phyloP scores from a whole-genome alignment of 2,113 vertebrate species.

The Grus americana region DNA sequence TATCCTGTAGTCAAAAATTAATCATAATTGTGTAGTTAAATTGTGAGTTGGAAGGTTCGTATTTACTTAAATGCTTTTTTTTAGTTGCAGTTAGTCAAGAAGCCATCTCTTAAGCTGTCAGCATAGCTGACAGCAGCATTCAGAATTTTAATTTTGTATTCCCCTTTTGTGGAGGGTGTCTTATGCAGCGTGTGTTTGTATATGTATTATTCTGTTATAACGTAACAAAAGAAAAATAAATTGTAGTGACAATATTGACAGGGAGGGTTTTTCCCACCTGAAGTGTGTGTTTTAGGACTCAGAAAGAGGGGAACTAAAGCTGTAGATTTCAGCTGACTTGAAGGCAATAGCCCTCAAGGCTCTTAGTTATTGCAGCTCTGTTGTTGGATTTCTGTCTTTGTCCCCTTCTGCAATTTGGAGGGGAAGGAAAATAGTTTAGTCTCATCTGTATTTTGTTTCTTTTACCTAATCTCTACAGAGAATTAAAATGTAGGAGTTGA shows the following conservation, averaged over 20 bases:
- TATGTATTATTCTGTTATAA: neutral
- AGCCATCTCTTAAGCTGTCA: neutral
- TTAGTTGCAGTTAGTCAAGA: neutral
- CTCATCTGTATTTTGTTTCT: constrained; percentile 22
- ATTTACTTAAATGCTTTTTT: neutral
- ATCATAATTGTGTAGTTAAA: neutral
- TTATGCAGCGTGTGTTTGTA: neutral
- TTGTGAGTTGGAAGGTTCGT: neutral
- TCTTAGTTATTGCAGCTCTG: neutral
- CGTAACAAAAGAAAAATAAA: neutral
- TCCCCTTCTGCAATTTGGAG: neutral
- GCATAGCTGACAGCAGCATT: neutral
- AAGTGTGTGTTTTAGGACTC: neutral
- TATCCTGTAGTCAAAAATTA: neutral
- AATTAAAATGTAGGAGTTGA: constrained; percentile 10
- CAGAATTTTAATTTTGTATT: neutral
- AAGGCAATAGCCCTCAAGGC: neutral
- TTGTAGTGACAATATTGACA: neutral
- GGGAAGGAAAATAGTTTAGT: constrained; percentile 27
- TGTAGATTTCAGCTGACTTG: neutral
- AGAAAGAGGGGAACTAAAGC: neutral
- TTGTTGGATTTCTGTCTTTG: neutral
- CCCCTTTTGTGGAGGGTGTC: neutral
- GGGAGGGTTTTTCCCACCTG: neutral
- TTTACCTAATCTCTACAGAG: constrained; percentile 21